Evolutionary conservation across 1,140 invertebrate genomes (phyloP).

Genomic region (Colletes latitarsis): DNA sequence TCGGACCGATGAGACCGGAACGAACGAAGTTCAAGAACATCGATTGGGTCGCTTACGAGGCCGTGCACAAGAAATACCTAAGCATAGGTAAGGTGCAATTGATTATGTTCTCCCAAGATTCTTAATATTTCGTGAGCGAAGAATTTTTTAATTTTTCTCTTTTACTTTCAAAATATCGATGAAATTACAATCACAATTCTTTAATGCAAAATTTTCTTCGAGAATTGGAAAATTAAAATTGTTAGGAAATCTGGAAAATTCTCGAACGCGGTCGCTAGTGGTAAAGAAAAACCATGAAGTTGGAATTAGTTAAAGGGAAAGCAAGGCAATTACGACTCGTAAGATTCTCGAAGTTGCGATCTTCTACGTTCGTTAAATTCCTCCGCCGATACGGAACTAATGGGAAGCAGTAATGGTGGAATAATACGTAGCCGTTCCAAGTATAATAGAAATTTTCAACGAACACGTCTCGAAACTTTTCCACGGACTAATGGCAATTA

Average conservation of each 20-base stretch:
- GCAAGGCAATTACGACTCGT: background rate
- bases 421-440: background rate
- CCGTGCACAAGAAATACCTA: constrained; percentile 95
- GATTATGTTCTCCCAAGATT: too few species aligned
- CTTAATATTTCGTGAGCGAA: too few species aligned
- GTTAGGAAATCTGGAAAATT: too few species aligned
- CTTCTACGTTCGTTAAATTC: background rate
- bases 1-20: constrained; percentile 87
- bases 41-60: constrained; percentile 95
- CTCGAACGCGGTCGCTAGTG: constrained; percentile 43
- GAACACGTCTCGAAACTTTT: too few species aligned
- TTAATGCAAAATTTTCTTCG: too few species aligned
- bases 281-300: background rate
- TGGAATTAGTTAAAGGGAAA: background rate
- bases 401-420: background rate
- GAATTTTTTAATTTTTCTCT: too few species aligned
- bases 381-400: background rate
- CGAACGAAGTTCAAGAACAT: constrained; percentile 90
- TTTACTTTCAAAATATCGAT: too few species aligned
- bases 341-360: background rate
- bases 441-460: background rate
- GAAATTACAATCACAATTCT: too few species aligned
- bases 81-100: constrained; percentile 86
- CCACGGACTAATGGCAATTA: too few species aligned
- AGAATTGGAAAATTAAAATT: too few species aligned